Evolutionary conservation across 2,113 vertebrate species (phyloP).

Genomic region (human): GRCh38 chr14:34000001-34000500

Average conservation of each 20-base stretch:
- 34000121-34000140: background rate
- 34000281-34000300: background rate
- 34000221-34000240: background rate
- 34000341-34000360: background rate
- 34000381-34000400: background rate
- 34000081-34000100: background rate
- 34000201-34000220: background rate
- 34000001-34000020: background rate
- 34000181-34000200: background rate
- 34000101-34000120: background rate
- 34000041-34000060: background rate
- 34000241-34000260: background rate
- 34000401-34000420: background rate
- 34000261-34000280: background rate
- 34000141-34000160: background rate
- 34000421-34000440: background rate
- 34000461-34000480: background rate
- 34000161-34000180: conserved; percentile 21
- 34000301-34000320: background rate
- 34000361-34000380: background rate
- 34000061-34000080: background rate
- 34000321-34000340: background rate
- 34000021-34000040: background rate
- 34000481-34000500: background rate
- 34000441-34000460: background rate